Conservation (phyloP, 2,888 invertebrate genomes). For the Graphium colonna region DNA sequence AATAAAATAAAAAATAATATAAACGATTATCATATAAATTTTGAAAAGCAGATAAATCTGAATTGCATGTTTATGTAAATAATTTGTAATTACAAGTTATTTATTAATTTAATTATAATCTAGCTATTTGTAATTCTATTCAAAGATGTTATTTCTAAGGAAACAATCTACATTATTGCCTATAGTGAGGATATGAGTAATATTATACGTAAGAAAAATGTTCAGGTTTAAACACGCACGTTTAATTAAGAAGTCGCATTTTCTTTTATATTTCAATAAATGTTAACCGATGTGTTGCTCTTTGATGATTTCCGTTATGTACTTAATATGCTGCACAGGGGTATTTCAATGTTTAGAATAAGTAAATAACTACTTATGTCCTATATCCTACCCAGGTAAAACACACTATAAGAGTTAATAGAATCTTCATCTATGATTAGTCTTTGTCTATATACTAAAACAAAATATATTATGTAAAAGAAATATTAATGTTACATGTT, state of each 20-base stretch:
- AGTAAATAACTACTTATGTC: too few relatives aligned
- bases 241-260: background rate
- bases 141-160: conserved; percentile 9
- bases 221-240: too few relatives aligned
- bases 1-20: too few relatives aligned
- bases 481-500: too few relatives aligned
- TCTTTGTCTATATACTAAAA: too few relatives aligned
- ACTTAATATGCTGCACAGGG: conserved; percentile 40
- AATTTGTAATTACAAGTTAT: conserved; percentile 21
- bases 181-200: conserved; percentile 9
- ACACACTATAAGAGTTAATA: too few relatives aligned
- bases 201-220: background rate
- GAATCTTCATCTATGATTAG: too few relatives aligned
- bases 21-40: background rate
- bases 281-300: conserved; percentile 27
- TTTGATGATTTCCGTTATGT: conserved; percentile 31
- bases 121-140: conserved; percentile 7
- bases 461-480: too few relatives aligned
- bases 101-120: conserved; percentile 5
- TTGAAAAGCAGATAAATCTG: background rate
- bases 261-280: background rate
- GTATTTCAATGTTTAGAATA: conserved; percentile 40
- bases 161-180: conserved; percentile 11
- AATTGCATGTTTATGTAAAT: background rate
- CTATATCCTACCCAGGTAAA: too few relatives aligned